A percentile compares a stretch with the other conserved stretches of the same genome.
These are phyloP conservation scores for Ailuropoda melanoleuca DNA, from an alignment of 2,113 vertebrate genomes.

Conservation along the genomic window DNA sequence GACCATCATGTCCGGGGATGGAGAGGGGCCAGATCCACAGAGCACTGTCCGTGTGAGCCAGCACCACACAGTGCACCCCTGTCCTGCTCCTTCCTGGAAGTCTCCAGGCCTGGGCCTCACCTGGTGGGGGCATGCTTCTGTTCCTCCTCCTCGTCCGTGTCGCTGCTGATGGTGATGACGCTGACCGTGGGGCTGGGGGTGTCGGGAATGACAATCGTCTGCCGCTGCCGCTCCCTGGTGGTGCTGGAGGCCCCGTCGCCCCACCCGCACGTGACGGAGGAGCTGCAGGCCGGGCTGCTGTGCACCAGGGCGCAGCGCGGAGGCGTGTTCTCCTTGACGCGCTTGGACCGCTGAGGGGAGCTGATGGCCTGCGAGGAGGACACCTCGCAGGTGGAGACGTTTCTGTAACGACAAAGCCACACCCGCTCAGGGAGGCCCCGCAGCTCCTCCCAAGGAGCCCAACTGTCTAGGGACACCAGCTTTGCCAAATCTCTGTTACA, in stretches of 20 bases:
- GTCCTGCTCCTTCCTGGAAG: rapidly evolving
- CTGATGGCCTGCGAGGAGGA: slow-evolving; percentile 93
- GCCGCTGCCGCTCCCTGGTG: slow-evolving; percentile 89
- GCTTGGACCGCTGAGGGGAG: slow-evolving; percentile 96
- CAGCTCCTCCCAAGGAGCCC: not conserved
- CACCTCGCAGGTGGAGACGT: slow-evolving; percentile 93
- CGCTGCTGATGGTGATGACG: slow-evolving; percentile 99
- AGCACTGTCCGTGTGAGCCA: rapidly evolving
- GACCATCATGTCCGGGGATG: rapidly evolving
- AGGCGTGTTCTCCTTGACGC: slow-evolving; percentile 98
- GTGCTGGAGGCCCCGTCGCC: slow-evolving; percentile 89
- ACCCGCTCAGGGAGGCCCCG: not conserved
- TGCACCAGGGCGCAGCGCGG: slow-evolving; percentile 95
- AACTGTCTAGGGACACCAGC: not conserved
- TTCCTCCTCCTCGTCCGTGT: slow-evolving; percentile 98
- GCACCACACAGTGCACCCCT: rapidly evolving
- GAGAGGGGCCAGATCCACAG: not conserved
- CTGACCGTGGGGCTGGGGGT: slow-evolving; percentile 98
- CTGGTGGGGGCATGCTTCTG: slow-evolving; percentile 94
- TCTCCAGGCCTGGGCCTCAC: slow-evolving; percentile 78
- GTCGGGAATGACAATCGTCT: slow-evolving; percentile 98
- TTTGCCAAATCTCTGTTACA: not conserved
- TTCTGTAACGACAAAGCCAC: slow-evolving; percentile 82
- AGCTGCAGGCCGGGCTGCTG: slow-evolving; percentile 88
- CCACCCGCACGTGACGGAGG: slow-evolving; percentile 87